Evolutionary conservation across 2,113 vertebrate genomes (phyloP).

Genomic region (Peromyscus leucopus): DNA sequence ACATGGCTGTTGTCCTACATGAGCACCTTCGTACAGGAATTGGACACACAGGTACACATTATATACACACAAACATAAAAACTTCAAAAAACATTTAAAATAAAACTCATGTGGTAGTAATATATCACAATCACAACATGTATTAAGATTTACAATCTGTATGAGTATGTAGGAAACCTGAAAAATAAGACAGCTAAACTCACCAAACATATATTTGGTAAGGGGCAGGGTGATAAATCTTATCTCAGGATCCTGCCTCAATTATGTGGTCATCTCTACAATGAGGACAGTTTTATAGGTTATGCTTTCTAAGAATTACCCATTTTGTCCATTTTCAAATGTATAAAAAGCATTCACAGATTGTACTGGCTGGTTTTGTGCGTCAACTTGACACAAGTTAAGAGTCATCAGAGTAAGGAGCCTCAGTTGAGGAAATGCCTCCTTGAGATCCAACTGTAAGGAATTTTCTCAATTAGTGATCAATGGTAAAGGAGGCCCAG

Average conservation of each 20-base stretch:
- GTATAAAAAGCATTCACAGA: background rate
- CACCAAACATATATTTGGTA: background rate
- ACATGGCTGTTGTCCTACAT: background rate
- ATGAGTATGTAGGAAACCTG: background rate
- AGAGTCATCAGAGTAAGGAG: background rate
- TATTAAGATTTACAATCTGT: background rate
- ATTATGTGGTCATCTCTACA: background rate
- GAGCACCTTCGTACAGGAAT: background rate
- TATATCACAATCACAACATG: background rate
- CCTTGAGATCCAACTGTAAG: background rate
- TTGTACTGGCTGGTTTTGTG: background rate
- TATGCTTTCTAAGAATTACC: slow-evolving; percentile 38
- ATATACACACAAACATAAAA: background rate
- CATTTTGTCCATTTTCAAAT: slow-evolving; percentile 23
- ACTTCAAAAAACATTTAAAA: background rate
- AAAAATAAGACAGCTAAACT: background rate
- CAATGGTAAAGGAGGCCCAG: background rate
- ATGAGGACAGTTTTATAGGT: background rate
- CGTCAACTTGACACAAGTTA: background rate
- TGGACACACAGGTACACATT: background rate
- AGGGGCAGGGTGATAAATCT: background rate
- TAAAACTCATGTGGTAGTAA: background rate
- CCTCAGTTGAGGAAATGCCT: background rate
- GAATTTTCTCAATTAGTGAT: background rate
- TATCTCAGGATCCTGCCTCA: background rate